Percentiles rank a stretch among this genome's conserved stretches.
Conservation (phyloP, 2,113 vertebrate genomes). For the Scophthalmus maximus region DNA sequence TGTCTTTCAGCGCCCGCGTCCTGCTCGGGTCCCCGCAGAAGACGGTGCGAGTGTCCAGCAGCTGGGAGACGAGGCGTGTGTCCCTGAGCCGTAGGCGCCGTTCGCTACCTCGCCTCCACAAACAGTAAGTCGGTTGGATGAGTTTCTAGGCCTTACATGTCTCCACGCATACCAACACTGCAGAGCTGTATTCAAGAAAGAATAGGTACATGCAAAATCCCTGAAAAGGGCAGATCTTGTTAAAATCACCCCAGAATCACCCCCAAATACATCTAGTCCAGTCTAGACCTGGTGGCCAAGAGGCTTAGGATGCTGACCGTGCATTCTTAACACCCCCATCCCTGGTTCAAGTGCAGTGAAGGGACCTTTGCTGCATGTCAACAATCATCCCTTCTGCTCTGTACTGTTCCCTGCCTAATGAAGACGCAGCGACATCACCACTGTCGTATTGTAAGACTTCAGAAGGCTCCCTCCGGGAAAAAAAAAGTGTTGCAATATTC, state of each 20-base stretch:
- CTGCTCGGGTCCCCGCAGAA: not conserved
- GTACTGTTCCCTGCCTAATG: too few relatives aligned
- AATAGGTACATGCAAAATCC: too few relatives aligned
- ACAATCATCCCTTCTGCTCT: too few relatives aligned
- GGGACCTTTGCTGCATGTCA: too few relatives aligned
- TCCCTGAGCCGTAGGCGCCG: not conserved
- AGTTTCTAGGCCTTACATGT: conserved; percentile 4
- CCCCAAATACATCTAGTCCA: too few relatives aligned
- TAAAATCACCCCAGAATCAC: too few relatives aligned
- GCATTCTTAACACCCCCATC: too few relatives aligned
- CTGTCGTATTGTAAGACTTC: not conserved
- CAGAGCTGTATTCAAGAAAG: not conserved
- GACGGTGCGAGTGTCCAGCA: not conserved
- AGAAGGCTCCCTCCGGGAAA: not conserved
- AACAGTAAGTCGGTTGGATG: conserved; percentile 24
- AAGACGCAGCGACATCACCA: too few relatives aligned
- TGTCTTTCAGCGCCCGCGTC: conserved; percentile 18
- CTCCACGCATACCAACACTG: not conserved
- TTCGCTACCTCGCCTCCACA: not conserved
- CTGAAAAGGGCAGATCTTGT: too few relatives aligned
- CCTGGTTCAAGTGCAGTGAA: too few relatives aligned
- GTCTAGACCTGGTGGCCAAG: too few relatives aligned
- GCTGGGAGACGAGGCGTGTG: conserved; percentile 7
- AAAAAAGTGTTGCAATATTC: not conserved
- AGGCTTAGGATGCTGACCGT: too few relatives aligned